A percentile compares a stretch with the other conserved stretches of the same genome.
phyloP scores from a whole-genome alignment of 2,888 invertebrate genomes.

The Cantharis rufa region DNA sequence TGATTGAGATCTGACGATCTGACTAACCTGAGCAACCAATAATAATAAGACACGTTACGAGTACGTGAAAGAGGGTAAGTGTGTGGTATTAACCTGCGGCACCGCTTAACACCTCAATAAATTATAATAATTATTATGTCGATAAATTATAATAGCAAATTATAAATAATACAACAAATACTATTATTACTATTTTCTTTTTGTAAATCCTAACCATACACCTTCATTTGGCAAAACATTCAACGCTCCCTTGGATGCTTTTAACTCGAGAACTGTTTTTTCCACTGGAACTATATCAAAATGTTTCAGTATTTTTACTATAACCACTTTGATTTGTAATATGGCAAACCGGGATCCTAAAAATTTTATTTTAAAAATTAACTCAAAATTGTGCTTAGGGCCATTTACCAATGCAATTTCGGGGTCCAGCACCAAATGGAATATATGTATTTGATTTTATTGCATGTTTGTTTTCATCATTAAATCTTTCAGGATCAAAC shows the following conservation, averaged over 20 bases:
- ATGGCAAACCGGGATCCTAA: background rate
- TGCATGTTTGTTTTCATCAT: slow-evolving; percentile 60
- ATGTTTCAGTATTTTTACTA: background rate
- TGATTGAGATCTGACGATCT: too few relatives aligned
- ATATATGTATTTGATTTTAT: slow-evolving; percentile 49
- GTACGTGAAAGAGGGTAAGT: too few relatives aligned
- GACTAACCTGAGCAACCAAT: too few relatives aligned
- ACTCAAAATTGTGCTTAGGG: background rate
- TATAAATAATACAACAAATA: too few relatives aligned
- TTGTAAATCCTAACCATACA: background rate
- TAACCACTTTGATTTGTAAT: background rate
- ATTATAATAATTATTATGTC: too few relatives aligned
- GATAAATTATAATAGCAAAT: too few relatives aligned
- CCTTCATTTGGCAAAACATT: background rate
- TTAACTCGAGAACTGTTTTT: background rate
- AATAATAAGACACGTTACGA: too few relatives aligned
- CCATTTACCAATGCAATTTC: slow-evolving; percentile 63
- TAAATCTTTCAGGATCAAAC: slow-evolving; percentile 51
- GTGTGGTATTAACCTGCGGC: too few relatives aligned
- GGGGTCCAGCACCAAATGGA: slow-evolving; percentile 59
- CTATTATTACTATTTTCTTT: background rate
- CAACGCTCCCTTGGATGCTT: background rate
- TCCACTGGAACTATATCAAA: background rate
- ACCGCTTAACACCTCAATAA: too few relatives aligned
- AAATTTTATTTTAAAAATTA: background rate